A percentile compares a stretch with the other conserved stretches of the same genome.
These are phyloP conservation scores for Uropetala carovei DNA, from an alignment of 2,888 invertebrate genomes.

Conservation along the genomic window DNA sequence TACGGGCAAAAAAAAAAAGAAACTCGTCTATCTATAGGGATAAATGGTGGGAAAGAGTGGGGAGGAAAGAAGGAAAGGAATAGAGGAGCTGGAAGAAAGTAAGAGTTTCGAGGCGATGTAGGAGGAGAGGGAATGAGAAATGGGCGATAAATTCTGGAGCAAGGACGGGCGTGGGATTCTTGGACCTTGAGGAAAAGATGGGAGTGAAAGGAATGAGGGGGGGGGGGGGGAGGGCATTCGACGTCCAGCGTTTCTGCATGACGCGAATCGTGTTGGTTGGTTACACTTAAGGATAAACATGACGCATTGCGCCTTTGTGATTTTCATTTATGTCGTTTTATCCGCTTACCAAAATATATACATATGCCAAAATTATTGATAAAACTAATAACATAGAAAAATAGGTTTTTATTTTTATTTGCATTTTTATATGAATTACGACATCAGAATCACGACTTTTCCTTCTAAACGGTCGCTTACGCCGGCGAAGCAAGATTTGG, in stretches of 20 bases:
- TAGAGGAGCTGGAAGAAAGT: neutral
- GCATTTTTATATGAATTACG: neutral
- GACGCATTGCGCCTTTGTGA: neutral
- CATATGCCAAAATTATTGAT: neutral
- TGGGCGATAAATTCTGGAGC: slow-evolving; percentile 56
- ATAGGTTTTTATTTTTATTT: neutral
- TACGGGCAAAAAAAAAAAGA: neutral
- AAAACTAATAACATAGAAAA: neutral
- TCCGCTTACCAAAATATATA: neutral
- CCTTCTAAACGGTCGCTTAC: neutral
- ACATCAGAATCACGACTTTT: neutral
- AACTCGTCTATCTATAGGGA: neutral
- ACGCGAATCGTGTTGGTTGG: neutral
- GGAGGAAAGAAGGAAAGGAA: neutral
- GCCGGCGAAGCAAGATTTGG: neutral
- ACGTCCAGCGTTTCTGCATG: neutral
- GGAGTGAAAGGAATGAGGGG: no score
- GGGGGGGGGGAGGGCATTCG: no score
- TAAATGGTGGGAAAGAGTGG: neutral
- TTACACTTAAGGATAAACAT: no score
- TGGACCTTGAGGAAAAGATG: neutral
- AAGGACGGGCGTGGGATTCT: slow-evolving; percentile 66
- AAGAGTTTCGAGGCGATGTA: neutral
- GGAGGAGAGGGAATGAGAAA: slow-evolving; percentile 12
- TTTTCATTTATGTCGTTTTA: neutral